Evolutionary conservation across 2,113 vertebrate species (phyloP).

Genomic region (Ammodytes marinus): DNA sequence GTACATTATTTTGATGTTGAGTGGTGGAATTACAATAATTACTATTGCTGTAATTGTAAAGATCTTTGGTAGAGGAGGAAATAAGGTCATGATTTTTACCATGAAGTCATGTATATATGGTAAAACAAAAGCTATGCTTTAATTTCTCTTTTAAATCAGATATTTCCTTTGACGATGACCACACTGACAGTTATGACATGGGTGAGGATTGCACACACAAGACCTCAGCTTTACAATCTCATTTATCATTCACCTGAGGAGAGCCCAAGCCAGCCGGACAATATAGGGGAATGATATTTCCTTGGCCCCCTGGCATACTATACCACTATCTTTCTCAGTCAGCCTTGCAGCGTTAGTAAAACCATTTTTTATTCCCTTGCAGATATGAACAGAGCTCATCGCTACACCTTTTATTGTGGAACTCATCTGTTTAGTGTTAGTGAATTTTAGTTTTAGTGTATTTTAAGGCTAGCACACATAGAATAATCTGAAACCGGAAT

Average conservation of each 20-base stretch:
- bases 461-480: conserved; percentile 22
- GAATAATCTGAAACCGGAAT: conserved; percentile 42
- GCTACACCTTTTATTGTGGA: conserved; percentile 27
- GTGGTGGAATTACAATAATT: conserved; percentile 29
- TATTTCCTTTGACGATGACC: conserved; percentile 27
- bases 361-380: conserved; percentile 57
- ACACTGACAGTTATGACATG: conserved; percentile 48
- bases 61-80: conserved; percentile 5
- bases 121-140: too few species aligned
- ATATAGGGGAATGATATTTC: conserved; percentile 71
- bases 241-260: conserved; percentile 75
- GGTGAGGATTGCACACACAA: conserved; percentile 38
- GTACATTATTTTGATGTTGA: conserved; percentile 4
- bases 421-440: conserved; percentile 23
- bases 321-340: conserved; percentile 41
- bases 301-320: conserved; percentile 63
- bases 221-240: conserved; percentile 61
- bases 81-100: background rate
- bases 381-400: conserved; percentile 59
- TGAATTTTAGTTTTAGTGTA: conserved; percentile 32
- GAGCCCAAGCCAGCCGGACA: conserved; percentile 57
- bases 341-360: conserved; percentile 47
- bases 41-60: conserved; percentile 13
- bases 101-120: background rate
- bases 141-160: conserved; percentile 38